These are phyloP conservation scores for Malaclemys terrapin DNA, from an alignment of 2,113 vertebrate species.

Conservation along the genomic window DNA sequence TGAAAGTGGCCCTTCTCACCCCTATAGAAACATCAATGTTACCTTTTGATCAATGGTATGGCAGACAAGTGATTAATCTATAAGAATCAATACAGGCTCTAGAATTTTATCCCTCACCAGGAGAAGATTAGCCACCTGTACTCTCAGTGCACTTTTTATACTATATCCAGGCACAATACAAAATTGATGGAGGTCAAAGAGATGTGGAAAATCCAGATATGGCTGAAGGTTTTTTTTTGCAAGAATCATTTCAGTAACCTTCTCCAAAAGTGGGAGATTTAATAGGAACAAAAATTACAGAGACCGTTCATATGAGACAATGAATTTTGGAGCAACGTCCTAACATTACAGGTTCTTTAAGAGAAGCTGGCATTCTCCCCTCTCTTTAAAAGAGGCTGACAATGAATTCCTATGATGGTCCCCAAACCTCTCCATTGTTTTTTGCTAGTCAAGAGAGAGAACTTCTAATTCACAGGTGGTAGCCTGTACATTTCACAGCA, in stretches of 20 bases:
- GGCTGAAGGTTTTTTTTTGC: not conserved
- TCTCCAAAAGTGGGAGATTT: no score
- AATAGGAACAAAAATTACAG: not conserved
- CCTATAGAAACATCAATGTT: not conserved
- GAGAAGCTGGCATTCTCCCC: not conserved
- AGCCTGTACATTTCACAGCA: not conserved
- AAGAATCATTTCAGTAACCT: not conserved
- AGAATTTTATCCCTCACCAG: not conserved
- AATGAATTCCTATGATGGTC: no score
- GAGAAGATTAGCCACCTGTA: not conserved
- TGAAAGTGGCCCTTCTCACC: not conserved
- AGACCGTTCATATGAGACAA: not conserved
- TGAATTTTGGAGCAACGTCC: not conserved
- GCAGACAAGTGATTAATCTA: not conserved
- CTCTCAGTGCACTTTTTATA: not conserved
- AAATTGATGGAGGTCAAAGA: not conserved
- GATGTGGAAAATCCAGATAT: not conserved
- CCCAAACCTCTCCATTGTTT: no score
- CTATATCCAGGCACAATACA: not conserved
- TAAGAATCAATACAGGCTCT: not conserved
- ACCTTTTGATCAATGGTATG: not conserved
- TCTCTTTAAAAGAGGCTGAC: not conserved
- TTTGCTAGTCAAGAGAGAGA: no score
- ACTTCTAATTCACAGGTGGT: not conserved
- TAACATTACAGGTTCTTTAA: not conserved